Evolutionary conservation across 2,797 vertebrate genomes (phyloP).

Genomic region (Nannoperca obscura): DNA sequence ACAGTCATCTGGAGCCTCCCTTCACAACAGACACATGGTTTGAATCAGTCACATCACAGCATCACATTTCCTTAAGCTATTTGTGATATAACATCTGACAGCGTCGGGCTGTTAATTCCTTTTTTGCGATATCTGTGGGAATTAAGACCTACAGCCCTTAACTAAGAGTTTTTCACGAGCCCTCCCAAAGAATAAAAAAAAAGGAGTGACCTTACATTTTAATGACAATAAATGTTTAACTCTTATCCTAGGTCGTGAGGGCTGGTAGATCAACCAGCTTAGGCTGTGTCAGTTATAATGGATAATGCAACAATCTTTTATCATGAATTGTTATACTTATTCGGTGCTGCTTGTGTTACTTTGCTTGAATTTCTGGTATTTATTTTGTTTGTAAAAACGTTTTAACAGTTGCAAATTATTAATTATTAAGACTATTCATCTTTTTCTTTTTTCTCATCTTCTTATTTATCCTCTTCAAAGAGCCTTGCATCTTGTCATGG

Average conservation of each 20-base stretch:
- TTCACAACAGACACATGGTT: slow-evolving; percentile 6
- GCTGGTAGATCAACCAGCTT: slow-evolving; percentile 31
- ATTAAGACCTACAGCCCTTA: slow-evolving; percentile 60
- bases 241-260: slow-evolving; percentile 51
- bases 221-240: slow-evolving; percentile 76
- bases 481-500: background rate
- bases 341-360: background rate
- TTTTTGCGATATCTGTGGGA: slow-evolving; percentile 49
- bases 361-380: background rate
- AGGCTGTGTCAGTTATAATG: slow-evolving; percentile 22
- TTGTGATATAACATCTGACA: slow-evolving; percentile 50
- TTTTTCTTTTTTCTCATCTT: background rate
- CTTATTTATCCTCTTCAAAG: background rate
- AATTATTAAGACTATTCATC: background rate
- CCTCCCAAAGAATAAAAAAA: slow-evolving; percentile 52
- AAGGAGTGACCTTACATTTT: slow-evolving; percentile 71
- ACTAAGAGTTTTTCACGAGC: slow-evolving; percentile 61
- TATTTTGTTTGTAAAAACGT: background rate
- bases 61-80: slow-evolving; percentile 37
- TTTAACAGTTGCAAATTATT: background rate
- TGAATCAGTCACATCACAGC: slow-evolving; percentile 12
- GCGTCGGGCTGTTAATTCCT: slow-evolving; percentile 31
- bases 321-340: background rate
- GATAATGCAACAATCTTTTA: slow-evolving; percentile 6
- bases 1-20: slow-evolving; percentile 16